Base-by-base conservation (phyloP, 2,113 vertebrate genomes). In the Procavia capensis region DNA sequence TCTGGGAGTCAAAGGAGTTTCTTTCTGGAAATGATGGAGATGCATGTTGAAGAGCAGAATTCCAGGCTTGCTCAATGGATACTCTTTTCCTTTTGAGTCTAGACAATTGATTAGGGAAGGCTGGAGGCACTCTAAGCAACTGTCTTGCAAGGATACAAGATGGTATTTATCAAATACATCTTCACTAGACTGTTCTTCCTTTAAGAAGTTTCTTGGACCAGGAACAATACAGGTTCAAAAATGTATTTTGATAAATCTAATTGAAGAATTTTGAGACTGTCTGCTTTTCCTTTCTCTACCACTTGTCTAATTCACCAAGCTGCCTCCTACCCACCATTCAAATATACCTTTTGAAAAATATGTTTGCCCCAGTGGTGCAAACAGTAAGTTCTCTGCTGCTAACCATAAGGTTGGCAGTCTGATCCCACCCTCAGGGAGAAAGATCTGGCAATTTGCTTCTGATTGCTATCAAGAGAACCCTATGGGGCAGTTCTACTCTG, bases 301-400 rank as follows among this genome's bases (percentile, higher is more conserved):
- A 34, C 3, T 31, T 76, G 70, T 63, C 47, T 24, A 63, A 17
- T 59, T 63, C 59, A 63, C 75, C 76, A 75, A 85, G 43, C 50
- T 17, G 41, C 68, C n/a, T 85, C 45, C 50, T 47, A 57, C 14
- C 78, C 6, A 43, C 50, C 57, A 17, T 47, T 83, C 25, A 68
- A 82, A 57, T 29, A 86, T 75, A 68, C 59, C 90, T 84, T 95
- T 78, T 91, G 57, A 61, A 68, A 54, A 16, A 54, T 54, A 54
- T 13, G 17, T 54, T 54, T 54, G 50, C 11, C 50, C 50, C 17
- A 16, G 50, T 54, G 50, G 50, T 54, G 50, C 50, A 54, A 54
- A 54, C 11, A 16, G 50, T 54, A 54, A 54, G 50, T 13, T 3
- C 50, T 54, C 50, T 54, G 50, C 14, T 54, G 50, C 50, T 54